These are phyloP conservation scores for Oreochromis aureus DNA, from an alignment of 2,113 vertebrate genomes.

Conservation along the genomic window DNA sequence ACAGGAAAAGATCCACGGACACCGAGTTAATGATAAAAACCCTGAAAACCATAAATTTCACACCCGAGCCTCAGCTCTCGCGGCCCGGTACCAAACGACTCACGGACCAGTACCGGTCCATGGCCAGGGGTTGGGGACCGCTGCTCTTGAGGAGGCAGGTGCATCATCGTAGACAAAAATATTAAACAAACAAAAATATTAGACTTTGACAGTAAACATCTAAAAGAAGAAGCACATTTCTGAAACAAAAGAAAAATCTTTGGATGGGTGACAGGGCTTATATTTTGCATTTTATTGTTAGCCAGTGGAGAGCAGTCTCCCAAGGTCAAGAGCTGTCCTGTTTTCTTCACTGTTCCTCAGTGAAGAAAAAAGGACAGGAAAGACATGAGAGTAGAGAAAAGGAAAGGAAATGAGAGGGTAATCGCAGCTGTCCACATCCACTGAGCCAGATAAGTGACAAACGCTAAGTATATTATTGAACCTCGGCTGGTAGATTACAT, in stretches of 20 bases:
- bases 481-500: background rate
- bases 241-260: background rate
- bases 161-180: background rate
- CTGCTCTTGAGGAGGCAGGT: background rate
- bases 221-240: background rate
- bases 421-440: constrained; percentile 4
- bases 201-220: background rate
- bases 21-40: background rate
- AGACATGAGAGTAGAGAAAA: background rate
- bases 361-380: background rate
- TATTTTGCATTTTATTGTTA: background rate
- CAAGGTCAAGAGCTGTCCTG: background rate
- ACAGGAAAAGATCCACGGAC: background rate
- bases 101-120: background rate
- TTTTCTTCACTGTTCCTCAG: background rate
- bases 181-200: background rate
- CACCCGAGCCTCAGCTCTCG: background rate
- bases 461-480: background rate
- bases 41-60: background rate
- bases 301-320: background rate
- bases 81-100: background rate
- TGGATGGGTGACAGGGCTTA: background rate
- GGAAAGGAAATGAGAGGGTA: background rate
- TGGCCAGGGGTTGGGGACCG: background rate
- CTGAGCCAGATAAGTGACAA: constrained; percentile 1